Evolutionary conservation across 2,888 invertebrate species (phyloP), one percentile per base, ranked within the genome.

Genomic region (Homarus gammarus): DNA sequence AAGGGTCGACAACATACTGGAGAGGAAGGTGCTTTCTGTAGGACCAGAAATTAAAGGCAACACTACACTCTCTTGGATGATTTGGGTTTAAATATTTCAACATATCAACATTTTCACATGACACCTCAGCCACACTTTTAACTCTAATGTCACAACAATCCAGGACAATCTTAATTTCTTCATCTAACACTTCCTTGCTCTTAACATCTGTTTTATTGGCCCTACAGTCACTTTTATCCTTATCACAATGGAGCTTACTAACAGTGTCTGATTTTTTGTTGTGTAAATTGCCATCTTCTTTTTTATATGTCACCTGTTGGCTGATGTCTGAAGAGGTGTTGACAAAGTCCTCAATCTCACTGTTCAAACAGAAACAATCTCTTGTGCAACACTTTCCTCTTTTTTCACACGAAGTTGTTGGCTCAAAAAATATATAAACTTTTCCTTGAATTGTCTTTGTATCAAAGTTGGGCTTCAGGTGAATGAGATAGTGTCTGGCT

Each of bases 401-500:
- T 27, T 44, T 40, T 72, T 90, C 91, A 56, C 90, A 90, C 6
- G 73, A 18, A 8, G 84, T 83, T 15, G 91, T 61, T 8, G 78
- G 56, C 51, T 92, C 89, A 44, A 93, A 85, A 84, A 93, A 93
- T 12, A 93, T 79, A n/a, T 92, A 84, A 8, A 90, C 90, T 51
- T 51, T 79, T 15, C 93, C 93, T n/a, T 64, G 31, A 40, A 93
- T 92, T 1, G 75, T 70, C 79, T 91, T 92, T 18, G 78, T 86
- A 6, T 87, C 61, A 78, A 93, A 92, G 68, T 92, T 72, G 56
- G 93, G 92, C 5, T 89, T 36, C 10, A 93, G 82, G 33, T 92
- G 90, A 78, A 93, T 90, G 12, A 93, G 78, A 70, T 93, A 93
- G 89, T 93, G 93, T 3, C 88, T 56, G n/a, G 93, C 93, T 75